These are phyloP conservation scores for Gibbula magus DNA, from an alignment of 2,888 invertebrate genomes.

Conservation along the genomic window DNA sequence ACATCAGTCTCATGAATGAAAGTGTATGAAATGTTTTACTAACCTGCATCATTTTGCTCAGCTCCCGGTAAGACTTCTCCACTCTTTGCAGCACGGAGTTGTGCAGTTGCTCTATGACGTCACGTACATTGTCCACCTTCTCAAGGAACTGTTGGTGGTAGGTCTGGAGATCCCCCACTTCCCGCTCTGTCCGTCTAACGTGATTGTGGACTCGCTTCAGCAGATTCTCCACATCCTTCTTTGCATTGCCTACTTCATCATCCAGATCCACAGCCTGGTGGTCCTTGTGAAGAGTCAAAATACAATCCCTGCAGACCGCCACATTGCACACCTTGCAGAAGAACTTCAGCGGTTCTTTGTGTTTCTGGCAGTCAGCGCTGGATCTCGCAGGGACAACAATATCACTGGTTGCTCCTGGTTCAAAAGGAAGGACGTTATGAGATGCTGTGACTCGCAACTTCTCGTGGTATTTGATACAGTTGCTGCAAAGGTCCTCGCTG, in stretches of 20 bases:
- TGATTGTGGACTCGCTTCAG: conserved; percentile 23
- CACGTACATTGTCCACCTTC: conserved; percentile 14
- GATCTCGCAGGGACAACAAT: neutral
- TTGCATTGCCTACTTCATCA: conserved; percentile 23
- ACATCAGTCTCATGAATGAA: too few relatives aligned
- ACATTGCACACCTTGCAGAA: conserved; percentile 30
- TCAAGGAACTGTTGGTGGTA: conserved; percentile 27
- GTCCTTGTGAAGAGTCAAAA: conserved; percentile 35
- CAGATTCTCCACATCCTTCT: conserved; percentile 17
- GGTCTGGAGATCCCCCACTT: neutral
- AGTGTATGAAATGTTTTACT: too few relatives aligned
- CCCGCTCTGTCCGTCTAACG: conserved; percentile 1
- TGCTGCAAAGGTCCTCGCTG: conserved; percentile 31
- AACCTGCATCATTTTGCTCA: conserved; percentile 12
- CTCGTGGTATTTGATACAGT: conserved; percentile 29
- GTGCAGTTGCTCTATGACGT: conserved; percentile 17
- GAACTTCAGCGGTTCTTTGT: conserved; percentile 29
- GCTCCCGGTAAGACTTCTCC: conserved; percentile 6
- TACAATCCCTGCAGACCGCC: conserved; percentile 34
- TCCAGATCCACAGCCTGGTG: conserved; percentile 30
- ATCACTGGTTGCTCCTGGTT: neutral
- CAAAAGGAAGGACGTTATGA: conserved; percentile 23
- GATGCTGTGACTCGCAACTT: conserved; percentile 27
- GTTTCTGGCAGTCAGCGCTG: conserved; percentile 25
- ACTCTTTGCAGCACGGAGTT: conserved; percentile 16